A percentile compares a stretch with the other conserved stretches of the same genome.
Conservation (phyloP, 2,113 vertebrate species). For the Stictonetta naevosa region DNA sequence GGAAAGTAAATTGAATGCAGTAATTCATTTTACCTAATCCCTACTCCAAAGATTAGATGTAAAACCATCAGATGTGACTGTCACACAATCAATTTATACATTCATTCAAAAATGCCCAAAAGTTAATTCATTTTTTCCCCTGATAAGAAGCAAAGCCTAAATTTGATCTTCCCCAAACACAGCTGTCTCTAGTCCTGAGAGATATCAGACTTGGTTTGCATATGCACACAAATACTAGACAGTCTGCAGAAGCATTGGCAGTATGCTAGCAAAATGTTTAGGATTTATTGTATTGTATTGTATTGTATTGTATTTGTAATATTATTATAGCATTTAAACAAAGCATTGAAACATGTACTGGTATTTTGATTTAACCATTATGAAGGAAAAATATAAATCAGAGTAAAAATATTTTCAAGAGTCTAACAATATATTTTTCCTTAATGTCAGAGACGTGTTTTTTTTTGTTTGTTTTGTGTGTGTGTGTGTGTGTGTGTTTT, state of each 20-base stretch:
- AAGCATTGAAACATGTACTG: not conserved
- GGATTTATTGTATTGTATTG: not conserved
- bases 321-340: not conserved
- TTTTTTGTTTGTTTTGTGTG: no score
- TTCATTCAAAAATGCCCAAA: not conserved
- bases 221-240: not conserved
- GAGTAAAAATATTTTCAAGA: not conserved
- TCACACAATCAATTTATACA: not conserved
- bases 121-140: not conserved
- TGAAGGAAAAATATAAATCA: not conserved
- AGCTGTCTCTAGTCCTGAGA: not conserved
- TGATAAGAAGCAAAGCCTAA: not conserved
- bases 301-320: not conserved
- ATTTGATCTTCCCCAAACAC: not conserved
- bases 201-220: not conserved
- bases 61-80: not conserved
- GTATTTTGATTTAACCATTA: not conserved
- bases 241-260: not conserved
- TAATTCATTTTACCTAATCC: not conserved
- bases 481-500: not conserved
- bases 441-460: not conserved
- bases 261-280: fast-evolving
- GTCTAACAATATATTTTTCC: not conserved
- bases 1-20: not conserved
- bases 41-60: not conserved